phyloP scores from a whole-genome alignment of 2,113 vertebrate species.

The Anser cygnoides region DNA sequence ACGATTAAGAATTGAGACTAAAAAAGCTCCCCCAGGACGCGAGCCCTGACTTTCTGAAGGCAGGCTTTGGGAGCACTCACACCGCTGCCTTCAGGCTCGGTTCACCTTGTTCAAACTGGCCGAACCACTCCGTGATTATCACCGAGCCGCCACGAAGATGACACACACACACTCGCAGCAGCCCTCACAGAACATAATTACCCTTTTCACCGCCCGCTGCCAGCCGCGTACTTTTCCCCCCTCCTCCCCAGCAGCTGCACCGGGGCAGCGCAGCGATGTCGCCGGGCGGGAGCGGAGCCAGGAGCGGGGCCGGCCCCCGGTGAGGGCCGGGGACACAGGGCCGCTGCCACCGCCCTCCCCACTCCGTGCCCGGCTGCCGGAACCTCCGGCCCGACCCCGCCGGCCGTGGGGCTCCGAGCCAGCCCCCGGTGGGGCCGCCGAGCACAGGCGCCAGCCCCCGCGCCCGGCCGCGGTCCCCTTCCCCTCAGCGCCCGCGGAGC shows the following conservation, averaged over 20 bases:
- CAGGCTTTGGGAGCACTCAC: neutral
- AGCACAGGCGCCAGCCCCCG: neutral
- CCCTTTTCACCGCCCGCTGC: neutral
- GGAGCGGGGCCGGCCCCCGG: neutral
- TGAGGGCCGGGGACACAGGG: neutral
- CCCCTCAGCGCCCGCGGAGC: too few relatives aligned
- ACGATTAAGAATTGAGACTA: neutral
- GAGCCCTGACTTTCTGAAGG: neutral
- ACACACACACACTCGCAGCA: neutral
- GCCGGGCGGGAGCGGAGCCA: neutral
- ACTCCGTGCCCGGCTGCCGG: neutral
- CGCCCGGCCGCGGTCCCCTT: neutral
- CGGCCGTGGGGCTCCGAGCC: neutral
- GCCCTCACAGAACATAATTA: neutral
- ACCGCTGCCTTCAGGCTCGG: conserved; percentile 3
- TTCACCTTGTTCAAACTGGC: conserved; percentile 35
- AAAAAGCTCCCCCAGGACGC: neutral
- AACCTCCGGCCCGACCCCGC: neutral
- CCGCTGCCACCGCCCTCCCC: neutral
- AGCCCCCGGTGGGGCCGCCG: neutral
- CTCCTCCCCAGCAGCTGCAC: neutral
- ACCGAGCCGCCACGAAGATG: neutral
- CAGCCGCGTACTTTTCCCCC: neutral
- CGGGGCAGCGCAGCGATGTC: neutral
- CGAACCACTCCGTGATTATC: conserved; percentile 9